Base-by-base conservation (phyloP, 2,888 invertebrate species). In the Yponomeuta cagnagella region DNA sequence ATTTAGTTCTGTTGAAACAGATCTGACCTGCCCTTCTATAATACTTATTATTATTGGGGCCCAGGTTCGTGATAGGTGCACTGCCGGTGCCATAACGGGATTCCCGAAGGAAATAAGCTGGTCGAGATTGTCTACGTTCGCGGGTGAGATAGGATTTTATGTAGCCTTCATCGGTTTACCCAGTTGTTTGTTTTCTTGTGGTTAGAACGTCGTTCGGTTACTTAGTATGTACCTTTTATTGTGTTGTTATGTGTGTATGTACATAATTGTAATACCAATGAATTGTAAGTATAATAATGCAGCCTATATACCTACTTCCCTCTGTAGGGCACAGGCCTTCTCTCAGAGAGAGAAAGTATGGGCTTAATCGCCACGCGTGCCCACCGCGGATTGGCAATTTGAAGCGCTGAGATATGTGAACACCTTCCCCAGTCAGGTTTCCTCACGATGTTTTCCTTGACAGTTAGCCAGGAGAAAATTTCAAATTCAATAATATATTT, bases 51-150 rank as follows among this genome's bases (percentile, higher is more conserved):
- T 58, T 58, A 15, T 15, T 15, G 12, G 15, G 52, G 12, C 52
- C 52, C 52, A 72, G 78, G 78, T 80, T 79, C 77, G 79, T 81
- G 81, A 85, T 83, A 86, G 85, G 84, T 87, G 84, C 80, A 82
- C 84, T 79, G 80, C 76, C 78, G 74, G 76, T 77, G 80, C 78
- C 78, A 84, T 85, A 83, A 84, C 83, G 76, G 76, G 76, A 74
- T 78, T 86, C 86, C 89, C 83, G 70, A 75, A 88, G 89, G 87
- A 89, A 89, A 89, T 89, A 88, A 86, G 81, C 77, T 78, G 72
- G 72, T 73, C 73, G 74, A 74, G 81, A 79, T 78, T 77, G 74
- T 78, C 77, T 78, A 58, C 52, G 52, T 15, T 76, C 73, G 70
- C 73, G 65, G 66, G 72, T 67, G 70, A 71, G 74, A 74, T 75